Evolutionary conservation across 2,888 invertebrate genomes (phyloP).

Genomic region (Schizaphis graminum): DNA sequence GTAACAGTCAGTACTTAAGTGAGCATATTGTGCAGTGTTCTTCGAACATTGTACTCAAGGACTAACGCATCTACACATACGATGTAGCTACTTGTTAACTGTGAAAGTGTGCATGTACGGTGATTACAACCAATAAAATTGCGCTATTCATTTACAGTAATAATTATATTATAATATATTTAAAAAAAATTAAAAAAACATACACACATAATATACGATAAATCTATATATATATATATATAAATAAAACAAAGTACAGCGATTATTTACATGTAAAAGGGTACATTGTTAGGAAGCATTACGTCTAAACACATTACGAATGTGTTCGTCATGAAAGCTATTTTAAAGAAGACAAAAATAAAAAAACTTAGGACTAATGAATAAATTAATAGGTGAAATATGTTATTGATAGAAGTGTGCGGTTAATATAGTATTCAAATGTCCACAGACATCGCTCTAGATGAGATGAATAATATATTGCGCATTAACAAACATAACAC

Average conservation of each 20-base stretch:
- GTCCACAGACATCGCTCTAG: not conserved
- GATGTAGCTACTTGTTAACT: not conserved
- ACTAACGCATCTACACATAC: not conserved
- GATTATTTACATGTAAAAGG: constrained; percentile 23
- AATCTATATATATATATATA: not conserved
- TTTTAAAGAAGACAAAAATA: not conserved
- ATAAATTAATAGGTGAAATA: constrained; percentile 21
- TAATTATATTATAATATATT: constrained; percentile 14
- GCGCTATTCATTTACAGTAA: not conserved
- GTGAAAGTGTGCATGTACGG: not conserved
- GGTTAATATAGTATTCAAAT: not conserved
- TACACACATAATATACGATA: constrained; percentile 1
- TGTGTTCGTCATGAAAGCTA: not conserved
- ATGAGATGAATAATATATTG: constrained; percentile 3
- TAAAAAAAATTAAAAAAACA: not conserved
- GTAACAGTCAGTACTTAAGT: constrained; percentile 34
- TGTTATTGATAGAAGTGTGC: not conserved
- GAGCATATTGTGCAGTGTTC: not conserved
- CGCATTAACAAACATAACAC: not conserved
- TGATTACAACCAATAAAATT: not conserved
- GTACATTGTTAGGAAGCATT: constrained; percentile 9
- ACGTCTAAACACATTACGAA: not conserved
- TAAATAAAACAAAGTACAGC: constrained; percentile 14
- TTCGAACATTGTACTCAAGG: constrained; percentile 21
- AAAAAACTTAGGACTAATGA: not conserved